Evolutionary conservation across 2,113 vertebrate species (phyloP).

Genomic region (Ptilonorhynchus violaceus): DNA sequence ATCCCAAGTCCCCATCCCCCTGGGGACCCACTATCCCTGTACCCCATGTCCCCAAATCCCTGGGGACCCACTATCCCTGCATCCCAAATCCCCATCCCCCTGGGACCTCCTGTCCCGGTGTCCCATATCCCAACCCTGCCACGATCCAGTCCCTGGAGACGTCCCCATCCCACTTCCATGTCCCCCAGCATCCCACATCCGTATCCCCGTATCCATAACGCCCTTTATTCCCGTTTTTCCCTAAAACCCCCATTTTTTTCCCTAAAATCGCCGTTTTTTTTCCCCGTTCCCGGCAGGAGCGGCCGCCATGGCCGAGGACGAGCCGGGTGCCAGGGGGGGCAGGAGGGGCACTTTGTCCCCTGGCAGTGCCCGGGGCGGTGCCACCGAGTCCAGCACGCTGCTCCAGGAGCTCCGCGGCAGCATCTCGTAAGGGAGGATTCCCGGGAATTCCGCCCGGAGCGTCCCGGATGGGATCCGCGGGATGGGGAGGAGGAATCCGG

Average conservation of each 20-base stretch:
- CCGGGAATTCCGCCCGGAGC: background rate
- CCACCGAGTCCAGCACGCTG: background rate
- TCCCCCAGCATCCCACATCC: accelerated
- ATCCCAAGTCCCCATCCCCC: too few relatives aligned
- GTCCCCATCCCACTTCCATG: accelerated
- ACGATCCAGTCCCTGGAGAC: accelerated
- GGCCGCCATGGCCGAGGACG: background rate
- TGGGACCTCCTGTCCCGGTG: too few relatives aligned
- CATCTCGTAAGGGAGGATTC: constrained; percentile 7
- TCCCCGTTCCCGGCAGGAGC: background rate
- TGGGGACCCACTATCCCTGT: too few relatives aligned
- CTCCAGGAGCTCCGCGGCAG: constrained; percentile 9
- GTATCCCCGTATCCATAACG: accelerated
- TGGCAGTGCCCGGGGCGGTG: background rate
- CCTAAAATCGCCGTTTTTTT: too few relatives aligned
- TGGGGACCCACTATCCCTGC: too few relatives aligned
- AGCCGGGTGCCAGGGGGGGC: background rate
- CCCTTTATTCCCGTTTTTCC: background rate
- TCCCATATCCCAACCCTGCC: background rate
- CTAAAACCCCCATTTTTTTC: background rate
- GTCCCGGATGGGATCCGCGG: too few relatives aligned
- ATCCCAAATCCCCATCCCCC: too few relatives aligned
- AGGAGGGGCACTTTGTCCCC: background rate
- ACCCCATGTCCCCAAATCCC: too few relatives aligned
- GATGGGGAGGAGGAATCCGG: background rate